phyloP scores from a whole-genome alignment of 1,140 invertebrate genomes.

The Heliothis virescens region DNA sequence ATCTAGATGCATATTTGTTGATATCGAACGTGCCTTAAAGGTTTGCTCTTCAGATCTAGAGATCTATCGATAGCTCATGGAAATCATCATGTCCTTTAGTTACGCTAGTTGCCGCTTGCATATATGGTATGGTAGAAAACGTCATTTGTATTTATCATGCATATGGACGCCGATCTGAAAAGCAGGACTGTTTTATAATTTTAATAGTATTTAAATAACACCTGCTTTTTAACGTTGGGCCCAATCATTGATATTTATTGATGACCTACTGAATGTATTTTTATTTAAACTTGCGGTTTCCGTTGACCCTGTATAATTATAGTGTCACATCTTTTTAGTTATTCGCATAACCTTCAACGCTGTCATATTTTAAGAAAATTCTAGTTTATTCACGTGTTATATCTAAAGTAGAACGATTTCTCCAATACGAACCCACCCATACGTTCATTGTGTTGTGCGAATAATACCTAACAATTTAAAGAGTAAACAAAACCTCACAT shows the following conservation, averaged over 20 bases:
- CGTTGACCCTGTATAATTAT: neutral
- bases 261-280: neutral
- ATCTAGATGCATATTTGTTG: slow-evolving; percentile 18
- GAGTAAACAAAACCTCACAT: slow-evolving; percentile 20
- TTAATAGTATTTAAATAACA: slow-evolving; percentile 2
- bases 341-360: neutral
- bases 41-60: neutral
- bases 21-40: neutral
- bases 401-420: no score
- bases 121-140: slow-evolving; percentile 8
- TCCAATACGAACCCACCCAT: no score
- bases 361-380: no score
- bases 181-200: neutral
- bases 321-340: neutral
- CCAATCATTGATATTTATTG: neutral
- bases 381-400: no score
- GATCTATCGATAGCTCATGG: slow-evolving; percentile 7
- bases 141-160: neutral
- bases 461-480: neutral
- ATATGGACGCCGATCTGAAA: neutral
- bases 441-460: no score
- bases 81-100: neutral
- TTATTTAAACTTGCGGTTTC: neutral
- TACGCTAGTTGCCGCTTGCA: neutral
- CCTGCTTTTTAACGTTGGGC: neutral